Evolutionary conservation across 1,140 invertebrate species (phyloP).

Genomic region (Bombus balteatus): DNA sequence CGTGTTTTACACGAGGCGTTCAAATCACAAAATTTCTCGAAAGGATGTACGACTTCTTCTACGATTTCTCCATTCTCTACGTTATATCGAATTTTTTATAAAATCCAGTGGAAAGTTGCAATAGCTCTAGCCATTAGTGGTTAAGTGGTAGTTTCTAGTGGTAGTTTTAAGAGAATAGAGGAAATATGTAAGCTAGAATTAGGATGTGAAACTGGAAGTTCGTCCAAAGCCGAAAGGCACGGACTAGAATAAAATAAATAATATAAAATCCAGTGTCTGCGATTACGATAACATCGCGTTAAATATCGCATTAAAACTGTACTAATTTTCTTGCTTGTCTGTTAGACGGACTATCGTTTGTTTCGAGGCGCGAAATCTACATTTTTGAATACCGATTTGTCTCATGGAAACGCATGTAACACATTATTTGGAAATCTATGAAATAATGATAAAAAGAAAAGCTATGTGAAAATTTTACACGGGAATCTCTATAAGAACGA

Average conservation of each 20-base stretch:
- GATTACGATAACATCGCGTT: no score
- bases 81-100: neutral
- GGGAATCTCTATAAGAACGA: neutral
- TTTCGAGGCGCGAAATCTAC: neutral
- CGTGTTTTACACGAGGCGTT: constrained; percentile 1
- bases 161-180: no score
- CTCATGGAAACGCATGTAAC: no score
- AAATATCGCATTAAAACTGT: no score
- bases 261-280: neutral
- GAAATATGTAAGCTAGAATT: no score
- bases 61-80: neutral
- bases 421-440: neutral
- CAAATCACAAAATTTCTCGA: constrained; percentile 37
- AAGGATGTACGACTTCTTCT: neutral
- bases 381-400: neutral
- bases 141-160: no score
- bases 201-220: no score
- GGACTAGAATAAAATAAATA: no score
- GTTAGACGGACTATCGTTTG: no score
- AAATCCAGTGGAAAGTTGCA: neutral
- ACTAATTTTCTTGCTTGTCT: no score
- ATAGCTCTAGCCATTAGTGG: no score
- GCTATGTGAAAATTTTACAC: neutral
- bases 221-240: no score
- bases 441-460: neutral